Evolutionary conservation across 2,113 vertebrate genomes (phyloP), one percentile per base, ranked within the genome.

Genomic region (Eidolon helvum): DNA sequence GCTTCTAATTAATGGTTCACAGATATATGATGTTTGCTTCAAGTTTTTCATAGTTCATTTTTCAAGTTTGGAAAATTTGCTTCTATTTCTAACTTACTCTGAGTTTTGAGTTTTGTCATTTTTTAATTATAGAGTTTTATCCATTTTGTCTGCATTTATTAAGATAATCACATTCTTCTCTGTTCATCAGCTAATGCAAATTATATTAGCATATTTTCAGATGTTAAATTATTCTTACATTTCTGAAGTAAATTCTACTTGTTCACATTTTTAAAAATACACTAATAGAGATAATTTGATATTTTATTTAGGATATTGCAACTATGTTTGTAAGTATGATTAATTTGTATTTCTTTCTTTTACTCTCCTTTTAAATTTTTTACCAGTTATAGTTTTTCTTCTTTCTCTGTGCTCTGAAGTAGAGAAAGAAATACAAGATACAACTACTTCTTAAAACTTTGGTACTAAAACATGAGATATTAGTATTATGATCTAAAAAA

Each of bases 111-210:
- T 55, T 71, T 91, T 75, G 9, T 26, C 83, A 8, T 63, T 91
- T 91, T 89, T 53, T 86, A 82, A 85, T 85, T 65, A 93, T 12
- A 45, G 45, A 78, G 22, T 77, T 93, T 72, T 69, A 35, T 55
- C 57, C 82, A 50, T 71, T 86, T 82, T 59, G 7, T 79, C 77
- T 85, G 16, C 30, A 40, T 65, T 30, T 95, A 65, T 82, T 69
- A 91, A 91, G n/a, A 89, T 61, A 95, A 91, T 75, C 68, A 89
- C 38, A 38, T 59, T 72, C 66, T 78, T 65, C 55, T 87, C 61
- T 91, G 7, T 38, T 82, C 19, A 91, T 75, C 71, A 71, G 35
- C 35, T 82, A 95, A 77, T 86, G 33, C 16, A 18, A 88, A 89
- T 53, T 75, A 87, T 24, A 63, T 74, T 77, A 45, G 35, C 61